phyloP scores from a whole-genome alignment of 2,888 invertebrate genomes.

The Agelastica alni region DNA sequence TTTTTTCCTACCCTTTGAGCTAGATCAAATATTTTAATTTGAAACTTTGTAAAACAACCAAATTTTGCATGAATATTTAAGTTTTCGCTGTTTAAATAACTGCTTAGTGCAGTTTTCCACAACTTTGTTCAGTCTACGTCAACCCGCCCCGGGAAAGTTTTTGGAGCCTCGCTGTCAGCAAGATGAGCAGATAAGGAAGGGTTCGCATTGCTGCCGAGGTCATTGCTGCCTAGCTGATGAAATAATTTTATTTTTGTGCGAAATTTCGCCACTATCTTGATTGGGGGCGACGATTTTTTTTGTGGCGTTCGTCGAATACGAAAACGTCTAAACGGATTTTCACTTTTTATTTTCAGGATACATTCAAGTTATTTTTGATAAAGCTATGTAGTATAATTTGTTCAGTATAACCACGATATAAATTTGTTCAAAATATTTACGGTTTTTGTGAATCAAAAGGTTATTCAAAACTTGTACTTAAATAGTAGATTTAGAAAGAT shows the following conservation, averaged over 20 bases:
- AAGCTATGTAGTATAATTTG: too few relatives aligned
- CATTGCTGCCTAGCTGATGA: conserved; percentile 6
- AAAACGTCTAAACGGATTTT: too few relatives aligned
- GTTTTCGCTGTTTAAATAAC: background rate
- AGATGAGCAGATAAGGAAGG: conserved; percentile 17
- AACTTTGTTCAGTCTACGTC: background rate
- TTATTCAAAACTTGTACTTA: too few relatives aligned
- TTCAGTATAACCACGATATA: too few relatives aligned
- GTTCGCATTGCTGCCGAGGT: conserved; percentile 4
- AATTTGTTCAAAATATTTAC: too few relatives aligned
- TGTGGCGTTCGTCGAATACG: background rate
- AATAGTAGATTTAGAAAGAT: too few relatives aligned
- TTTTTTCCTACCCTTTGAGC: too few relatives aligned
- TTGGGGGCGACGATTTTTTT: background rate
- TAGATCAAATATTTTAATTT: too few relatives aligned
- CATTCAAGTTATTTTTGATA: too few relatives aligned
- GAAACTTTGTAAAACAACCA: too few relatives aligned
- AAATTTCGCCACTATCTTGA: conserved; percentile 7
- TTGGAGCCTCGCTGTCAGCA: conserved; percentile 10
- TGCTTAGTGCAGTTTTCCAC: conserved; percentile 8
- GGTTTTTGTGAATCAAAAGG: too few relatives aligned
- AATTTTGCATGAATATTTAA: background rate
- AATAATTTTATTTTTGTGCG: conserved; percentile 19
- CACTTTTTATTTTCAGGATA: too few relatives aligned
- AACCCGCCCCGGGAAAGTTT: conserved; percentile 9